Evolutionary conservation across 2,888 invertebrate species (phyloP).

Genomic region (Augiades crinisus): DNA sequence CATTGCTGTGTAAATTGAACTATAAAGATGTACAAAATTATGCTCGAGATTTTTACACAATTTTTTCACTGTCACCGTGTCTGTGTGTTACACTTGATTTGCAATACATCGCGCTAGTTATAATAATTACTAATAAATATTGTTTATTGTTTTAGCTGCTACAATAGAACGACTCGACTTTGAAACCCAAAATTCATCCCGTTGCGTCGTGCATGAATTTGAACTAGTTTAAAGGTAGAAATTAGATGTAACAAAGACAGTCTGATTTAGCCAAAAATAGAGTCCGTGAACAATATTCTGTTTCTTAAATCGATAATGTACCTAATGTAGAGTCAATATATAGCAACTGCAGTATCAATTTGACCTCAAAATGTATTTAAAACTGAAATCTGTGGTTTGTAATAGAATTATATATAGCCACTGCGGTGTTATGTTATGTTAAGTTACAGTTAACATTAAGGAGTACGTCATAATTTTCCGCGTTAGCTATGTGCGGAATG

Average conservation of each 20-base stretch:
- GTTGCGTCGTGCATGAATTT: constrained; percentile 64
- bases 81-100: constrained; percentile 3
- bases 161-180: constrained; percentile 91
- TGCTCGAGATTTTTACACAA: no score
- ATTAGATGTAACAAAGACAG: constrained; percentile 47
- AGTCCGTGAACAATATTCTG: constrained; percentile 33
- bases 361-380: not conserved
- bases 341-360: no score
- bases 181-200: constrained; percentile 71
- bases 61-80: no score
- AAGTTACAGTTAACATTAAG: no score
- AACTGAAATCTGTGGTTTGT: not conserved
- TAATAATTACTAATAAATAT: constrained; percentile 45
- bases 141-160: constrained; percentile 85
- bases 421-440: no score
- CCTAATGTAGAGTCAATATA: constrained; percentile 8
- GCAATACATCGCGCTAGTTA: constrained; percentile 16
- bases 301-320: constrained; percentile 31
- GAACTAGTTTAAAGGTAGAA: constrained; percentile 34
- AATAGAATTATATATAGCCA: no score
- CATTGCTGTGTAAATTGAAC: no score
- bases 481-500: no score
- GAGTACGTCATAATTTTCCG: no score
- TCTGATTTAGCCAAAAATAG: constrained; percentile 47
- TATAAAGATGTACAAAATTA: no score